Percentiles rank a stretch among this genome's conserved stretches.
These are phyloP conservation scores for Drosophila picticornis DNA, from an alignment of 2,888 invertebrate genomes.

Conservation along the genomic window DNA sequence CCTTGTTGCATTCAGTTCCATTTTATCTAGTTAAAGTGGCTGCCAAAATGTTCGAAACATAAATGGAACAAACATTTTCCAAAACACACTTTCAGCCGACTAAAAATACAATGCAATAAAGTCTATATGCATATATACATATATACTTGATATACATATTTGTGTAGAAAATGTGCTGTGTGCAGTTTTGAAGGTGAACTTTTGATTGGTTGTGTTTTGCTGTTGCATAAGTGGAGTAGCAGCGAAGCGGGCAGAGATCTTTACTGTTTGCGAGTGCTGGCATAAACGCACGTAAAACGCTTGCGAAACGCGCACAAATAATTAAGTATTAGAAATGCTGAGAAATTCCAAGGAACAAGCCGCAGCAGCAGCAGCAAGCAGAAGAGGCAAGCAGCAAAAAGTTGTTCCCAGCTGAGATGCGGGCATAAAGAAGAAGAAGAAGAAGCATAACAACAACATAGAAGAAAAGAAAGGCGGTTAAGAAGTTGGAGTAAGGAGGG, in stretches of 20 bases:
- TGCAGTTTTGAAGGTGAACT: constrained; percentile 60
- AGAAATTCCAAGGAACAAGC: constrained; percentile 67
- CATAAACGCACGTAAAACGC: constrained; percentile 72
- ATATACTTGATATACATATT: constrained; percentile 16
- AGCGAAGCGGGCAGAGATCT: constrained; percentile 13
- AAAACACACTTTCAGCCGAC: constrained; percentile 10
- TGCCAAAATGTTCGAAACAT: constrained; percentile 44
- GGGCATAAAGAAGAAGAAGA: neutral
- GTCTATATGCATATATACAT: constrained; percentile 21
- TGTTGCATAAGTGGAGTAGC: constrained; percentile 60
- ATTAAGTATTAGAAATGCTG: constrained; percentile 81
- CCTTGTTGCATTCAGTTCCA: neutral
- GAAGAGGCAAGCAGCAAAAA: constrained; percentile 26
- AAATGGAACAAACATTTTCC: constrained; percentile 71
- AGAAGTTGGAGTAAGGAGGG: too few species aligned
- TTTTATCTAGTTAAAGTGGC: constrained; percentile 7
- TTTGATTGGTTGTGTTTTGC: constrained; percentile 19
- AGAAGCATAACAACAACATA: neutral
- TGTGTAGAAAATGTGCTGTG: neutral
- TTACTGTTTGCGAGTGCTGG: constrained; percentile 30
- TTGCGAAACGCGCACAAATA: constrained; percentile 73
- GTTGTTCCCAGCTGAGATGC: constrained; percentile 71
- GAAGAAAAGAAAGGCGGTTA: constrained; percentile 6
- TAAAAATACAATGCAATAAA: constrained; percentile 53
- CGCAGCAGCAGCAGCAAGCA: constrained; percentile 16